A percentile compares a stretch with the other conserved stretches of the same genome.
phyloP scores from a whole-genome alignment of 2,797 vertebrate genomes.

The Pristis pectinata region DNA sequence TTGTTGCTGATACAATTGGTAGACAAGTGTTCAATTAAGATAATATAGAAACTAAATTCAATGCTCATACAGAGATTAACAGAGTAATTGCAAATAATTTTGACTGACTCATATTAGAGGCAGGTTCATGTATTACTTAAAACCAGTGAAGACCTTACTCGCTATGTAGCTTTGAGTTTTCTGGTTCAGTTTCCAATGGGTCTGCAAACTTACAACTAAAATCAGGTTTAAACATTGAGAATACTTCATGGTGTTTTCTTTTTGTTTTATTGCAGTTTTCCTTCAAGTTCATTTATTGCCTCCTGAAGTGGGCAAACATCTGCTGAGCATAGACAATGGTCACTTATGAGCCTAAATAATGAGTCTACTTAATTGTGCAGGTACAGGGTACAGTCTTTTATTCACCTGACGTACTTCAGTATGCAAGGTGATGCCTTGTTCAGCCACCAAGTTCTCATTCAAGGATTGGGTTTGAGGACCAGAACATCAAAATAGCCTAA shows the following conservation, averaged over 20 bases:
- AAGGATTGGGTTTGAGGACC: background rate
- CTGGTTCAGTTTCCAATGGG: background rate
- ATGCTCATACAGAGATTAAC: background rate
- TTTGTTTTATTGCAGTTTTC: background rate
- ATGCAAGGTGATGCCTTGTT: background rate
- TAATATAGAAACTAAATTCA: background rate
- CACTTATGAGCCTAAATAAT: background rate
- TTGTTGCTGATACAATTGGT: background rate
- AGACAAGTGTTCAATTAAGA: background rate
- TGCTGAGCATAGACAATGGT: background rate
- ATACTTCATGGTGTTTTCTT: background rate
- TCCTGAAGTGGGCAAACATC: background rate
- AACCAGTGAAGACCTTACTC: background rate
- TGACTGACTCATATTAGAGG: background rate
- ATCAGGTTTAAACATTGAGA: background rate
- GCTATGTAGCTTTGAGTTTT: background rate
- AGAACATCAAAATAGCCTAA: background rate
- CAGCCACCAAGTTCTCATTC: background rate
- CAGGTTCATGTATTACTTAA: background rate
- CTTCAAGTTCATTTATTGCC: background rate
- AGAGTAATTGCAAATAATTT: background rate
- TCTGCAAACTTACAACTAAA: background rate
- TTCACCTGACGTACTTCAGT: background rate
- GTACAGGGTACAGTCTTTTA: background rate
- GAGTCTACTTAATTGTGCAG: background rate